These are phyloP conservation scores for Perizoma flavofasciatum DNA, from an alignment of 2,888 invertebrate species.

Conservation along the genomic window DNA sequence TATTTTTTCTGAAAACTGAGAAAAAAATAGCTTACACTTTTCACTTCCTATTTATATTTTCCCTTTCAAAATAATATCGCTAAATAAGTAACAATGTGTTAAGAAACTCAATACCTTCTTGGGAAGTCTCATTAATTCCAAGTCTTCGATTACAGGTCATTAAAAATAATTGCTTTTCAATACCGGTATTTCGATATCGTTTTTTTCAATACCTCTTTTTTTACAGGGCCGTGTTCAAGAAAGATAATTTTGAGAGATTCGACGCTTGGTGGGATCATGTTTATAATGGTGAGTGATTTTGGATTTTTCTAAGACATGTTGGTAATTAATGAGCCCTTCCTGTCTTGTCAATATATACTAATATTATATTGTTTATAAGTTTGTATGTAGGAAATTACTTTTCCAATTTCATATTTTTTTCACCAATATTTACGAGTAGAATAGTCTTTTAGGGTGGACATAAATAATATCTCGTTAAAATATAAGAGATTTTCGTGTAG, in stretches of 20 bases:
- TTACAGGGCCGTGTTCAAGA: constrained; percentile 51
- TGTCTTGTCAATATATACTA: too few species aligned
- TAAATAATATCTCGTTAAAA: too few species aligned
- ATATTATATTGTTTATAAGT: neutral
- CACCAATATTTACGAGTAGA: too few species aligned
- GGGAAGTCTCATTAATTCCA: constrained; percentile 29
- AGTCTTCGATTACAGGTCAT: constrained; percentile 53
- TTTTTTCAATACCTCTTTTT: constrained; percentile 36
- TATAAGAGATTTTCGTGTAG: too few species aligned
- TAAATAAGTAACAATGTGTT: constrained; percentile 25
- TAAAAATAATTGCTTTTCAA: constrained; percentile 62
- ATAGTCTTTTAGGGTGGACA: too few species aligned
- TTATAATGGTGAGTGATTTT: constrained; percentile 35
- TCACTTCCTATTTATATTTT: neutral
- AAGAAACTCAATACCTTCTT: constrained; percentile 25
- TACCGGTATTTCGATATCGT: constrained; percentile 21
- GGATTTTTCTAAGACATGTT: neutral
- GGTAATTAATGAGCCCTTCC: constrained; percentile 7
- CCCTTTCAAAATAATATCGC: constrained; percentile 10
- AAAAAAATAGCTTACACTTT: constrained; percentile 1
- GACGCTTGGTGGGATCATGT: constrained; percentile 34
- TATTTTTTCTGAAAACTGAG: constrained; percentile 4
- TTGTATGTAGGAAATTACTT: too few species aligned
- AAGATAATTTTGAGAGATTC: constrained; percentile 34
- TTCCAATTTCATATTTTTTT: too few species aligned